These are phyloP conservation scores for Henicopernis longicauda DNA, from an alignment of 2,113 vertebrate genomes.

Conservation along the genomic window DNA sequence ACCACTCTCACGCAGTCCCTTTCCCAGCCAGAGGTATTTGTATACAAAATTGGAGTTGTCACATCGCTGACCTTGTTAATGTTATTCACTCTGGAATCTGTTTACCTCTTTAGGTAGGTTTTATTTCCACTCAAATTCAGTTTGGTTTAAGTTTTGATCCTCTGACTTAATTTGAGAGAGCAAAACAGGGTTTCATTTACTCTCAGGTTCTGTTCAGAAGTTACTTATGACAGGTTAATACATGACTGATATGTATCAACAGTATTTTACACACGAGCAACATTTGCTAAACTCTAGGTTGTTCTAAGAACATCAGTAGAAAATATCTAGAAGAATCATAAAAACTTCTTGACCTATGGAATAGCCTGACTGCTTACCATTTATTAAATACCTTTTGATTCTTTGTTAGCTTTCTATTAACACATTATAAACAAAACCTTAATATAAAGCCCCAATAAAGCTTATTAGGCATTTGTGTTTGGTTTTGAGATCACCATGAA, in stretches of 20 bases:
- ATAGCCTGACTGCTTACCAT: not conserved
- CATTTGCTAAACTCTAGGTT: not conserved
- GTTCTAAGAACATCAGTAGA: not conserved
- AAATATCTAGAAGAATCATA: not conserved
- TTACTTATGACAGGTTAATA: not conserved
- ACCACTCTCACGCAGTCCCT: not conserved
- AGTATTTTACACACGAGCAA: not conserved
- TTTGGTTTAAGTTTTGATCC: not conserved
- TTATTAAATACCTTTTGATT: not conserved
- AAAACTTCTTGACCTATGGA: not conserved
- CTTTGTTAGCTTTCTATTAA: not conserved
- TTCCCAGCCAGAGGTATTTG: not conserved
- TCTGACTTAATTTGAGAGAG: not conserved
- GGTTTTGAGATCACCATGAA: not conserved
- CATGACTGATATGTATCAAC: not conserved
- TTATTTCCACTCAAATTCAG: not conserved
- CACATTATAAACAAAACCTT: not conserved
- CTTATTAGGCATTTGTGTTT: not conserved
- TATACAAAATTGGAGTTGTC: not conserved
- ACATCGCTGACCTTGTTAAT: not conserved
- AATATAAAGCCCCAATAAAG: not conserved
- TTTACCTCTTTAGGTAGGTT: not conserved
- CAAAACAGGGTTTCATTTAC: not conserved
- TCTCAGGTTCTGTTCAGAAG: not conserved
- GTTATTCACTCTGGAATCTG: not conserved